phyloP scores from a whole-genome alignment of 2,797 vertebrate species.

The Neoniphon sammara region DNA sequence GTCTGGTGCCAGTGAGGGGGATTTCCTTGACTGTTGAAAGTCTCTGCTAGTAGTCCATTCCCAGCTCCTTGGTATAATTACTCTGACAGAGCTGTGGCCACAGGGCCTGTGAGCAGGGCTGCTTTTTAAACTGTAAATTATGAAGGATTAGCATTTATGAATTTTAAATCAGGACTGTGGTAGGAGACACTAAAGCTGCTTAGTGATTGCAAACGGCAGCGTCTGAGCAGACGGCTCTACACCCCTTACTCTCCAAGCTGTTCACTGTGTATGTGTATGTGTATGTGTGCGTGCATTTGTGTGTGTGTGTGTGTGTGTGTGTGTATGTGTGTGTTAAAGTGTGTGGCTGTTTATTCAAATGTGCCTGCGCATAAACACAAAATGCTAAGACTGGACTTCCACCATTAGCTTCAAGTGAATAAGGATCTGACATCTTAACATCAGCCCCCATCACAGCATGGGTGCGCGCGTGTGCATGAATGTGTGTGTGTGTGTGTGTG shows the following conservation, averaged over 20 bases:
- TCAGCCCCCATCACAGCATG: constrained; percentile 66
- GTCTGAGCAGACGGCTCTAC: constrained; percentile 90
- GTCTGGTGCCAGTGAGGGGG: constrained; percentile 96
- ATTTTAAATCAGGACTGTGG: constrained; percentile 99
- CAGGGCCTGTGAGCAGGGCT: constrained; percentile 98
- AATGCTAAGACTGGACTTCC: constrained; percentile 75
- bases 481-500: constrained; percentile 32
- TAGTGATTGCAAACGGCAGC: constrained; percentile 95
- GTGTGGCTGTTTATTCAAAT: constrained; percentile 76
- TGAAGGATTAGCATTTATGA: constrained; percentile 99
- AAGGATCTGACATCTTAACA: constrained; percentile 84
- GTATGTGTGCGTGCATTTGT: constrained; percentile 13
- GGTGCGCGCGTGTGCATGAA: constrained; percentile 17
- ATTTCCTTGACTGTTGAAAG: constrained; percentile 99
- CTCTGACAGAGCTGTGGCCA: constrained; percentile 99
- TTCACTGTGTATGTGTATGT: constrained; percentile 45
- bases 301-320: constrained; percentile 4
- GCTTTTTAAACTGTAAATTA: constrained; percentile 99
- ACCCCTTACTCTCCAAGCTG: constrained; percentile 86
- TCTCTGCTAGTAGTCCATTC: constrained; percentile 99
- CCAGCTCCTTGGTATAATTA: constrained; percentile 99
- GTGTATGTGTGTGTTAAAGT: not conserved
- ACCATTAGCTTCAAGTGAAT: constrained; percentile 80
- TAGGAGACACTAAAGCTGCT: constrained; percentile 99
- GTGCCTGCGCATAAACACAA: constrained; percentile 67